Conservation (phyloP, 2,113 vertebrate species). For the Ancistrus triradiatus region DNA sequence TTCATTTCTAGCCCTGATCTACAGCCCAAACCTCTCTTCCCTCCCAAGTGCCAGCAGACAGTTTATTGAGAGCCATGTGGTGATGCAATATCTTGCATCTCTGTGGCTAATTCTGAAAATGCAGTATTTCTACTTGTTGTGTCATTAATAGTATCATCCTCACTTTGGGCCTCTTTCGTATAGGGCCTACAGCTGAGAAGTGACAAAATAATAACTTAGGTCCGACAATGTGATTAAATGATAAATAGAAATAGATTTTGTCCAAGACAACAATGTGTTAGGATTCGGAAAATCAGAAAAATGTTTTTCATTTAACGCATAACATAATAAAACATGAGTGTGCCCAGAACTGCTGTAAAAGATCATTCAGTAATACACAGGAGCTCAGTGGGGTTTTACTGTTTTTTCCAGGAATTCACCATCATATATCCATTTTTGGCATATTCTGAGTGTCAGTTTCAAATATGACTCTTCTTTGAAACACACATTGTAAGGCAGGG, state of each 20-base stretch:
- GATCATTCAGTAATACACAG: too few species aligned
- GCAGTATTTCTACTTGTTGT: conserved; percentile 12
- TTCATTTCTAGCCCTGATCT: conserved; percentile 36
- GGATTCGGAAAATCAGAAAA: neutral
- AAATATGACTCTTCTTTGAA: too few species aligned
- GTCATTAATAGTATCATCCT: conserved; percentile 17
- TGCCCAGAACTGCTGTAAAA: too few species aligned
- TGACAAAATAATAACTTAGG: neutral
- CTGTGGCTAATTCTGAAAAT: conserved; percentile 19
- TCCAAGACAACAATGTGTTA: neutral
- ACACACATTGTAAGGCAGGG: too few species aligned
- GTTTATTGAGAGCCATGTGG: conserved; percentile 22
- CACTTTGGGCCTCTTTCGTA: conserved; percentile 3
- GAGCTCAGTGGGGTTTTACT: too few species aligned
- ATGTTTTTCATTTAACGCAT: neutral
- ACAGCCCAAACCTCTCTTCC: conserved; percentile 13
- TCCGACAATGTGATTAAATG: too few species aligned
- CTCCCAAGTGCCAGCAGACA: neutral
- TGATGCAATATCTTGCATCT: conserved; percentile 9
- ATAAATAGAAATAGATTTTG: too few species aligned
- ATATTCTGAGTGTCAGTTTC: too few species aligned
- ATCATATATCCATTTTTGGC: too few species aligned
- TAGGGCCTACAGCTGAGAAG: neutral
- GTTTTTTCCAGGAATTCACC: too few species aligned
- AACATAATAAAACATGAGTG: too few species aligned